Percentiles rank a stretch among this genome's conserved stretches.
Evolutionary conservation across 1,140 invertebrate genomes (phyloP).

Genomic region (Pseudomyrmex gracilis): DNA sequence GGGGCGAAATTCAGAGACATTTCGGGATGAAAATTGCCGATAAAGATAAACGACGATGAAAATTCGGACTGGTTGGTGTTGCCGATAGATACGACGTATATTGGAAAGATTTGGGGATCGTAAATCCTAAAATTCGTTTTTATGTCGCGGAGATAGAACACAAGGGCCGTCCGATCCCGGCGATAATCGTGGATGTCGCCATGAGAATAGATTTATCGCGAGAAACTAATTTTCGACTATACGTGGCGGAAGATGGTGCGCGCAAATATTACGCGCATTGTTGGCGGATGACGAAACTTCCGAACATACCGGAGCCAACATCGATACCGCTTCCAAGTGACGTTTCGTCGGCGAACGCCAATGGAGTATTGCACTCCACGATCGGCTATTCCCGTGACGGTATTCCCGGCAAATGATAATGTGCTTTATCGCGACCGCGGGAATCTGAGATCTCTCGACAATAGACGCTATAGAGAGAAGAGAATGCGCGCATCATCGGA

Average conservation of each 20-base stretch:
- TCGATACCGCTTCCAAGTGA: constrained; percentile 16
- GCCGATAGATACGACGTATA: constrained; percentile 35
- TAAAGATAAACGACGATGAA: constrained; percentile 16
- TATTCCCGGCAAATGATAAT: constrained; percentile 62
- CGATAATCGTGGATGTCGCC: constrained; percentile 18
- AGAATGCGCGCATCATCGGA: constrained; percentile 1
- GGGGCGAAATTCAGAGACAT: constrained; percentile 20
- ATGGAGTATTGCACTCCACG: constrained; percentile 41
- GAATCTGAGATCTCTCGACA: constrained; percentile 37
- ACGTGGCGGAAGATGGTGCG: background rate
- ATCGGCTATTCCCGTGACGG: constrained; percentile 5
- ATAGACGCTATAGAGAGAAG: constrained; percentile 6
- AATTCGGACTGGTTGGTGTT: constrained; percentile 19
- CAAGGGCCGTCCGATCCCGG: background rate
- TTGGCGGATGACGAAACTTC: background rate
- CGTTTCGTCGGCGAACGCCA: constrained; percentile 39
- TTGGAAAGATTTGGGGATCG: constrained; percentile 4
- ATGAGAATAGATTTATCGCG: constrained; percentile 11
- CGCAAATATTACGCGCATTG: background rate
- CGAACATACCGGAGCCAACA: background rate
- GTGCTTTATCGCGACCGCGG: constrained; percentile 44
- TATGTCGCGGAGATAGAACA: background rate
- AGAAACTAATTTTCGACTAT: constrained; percentile 41
- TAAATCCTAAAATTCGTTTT: constrained; percentile 49
- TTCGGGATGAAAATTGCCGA: background rate